These are phyloP conservation scores for Xestia rhomboidea DNA, from an alignment of 2,888 invertebrate species.

Conservation along the genomic window DNA sequence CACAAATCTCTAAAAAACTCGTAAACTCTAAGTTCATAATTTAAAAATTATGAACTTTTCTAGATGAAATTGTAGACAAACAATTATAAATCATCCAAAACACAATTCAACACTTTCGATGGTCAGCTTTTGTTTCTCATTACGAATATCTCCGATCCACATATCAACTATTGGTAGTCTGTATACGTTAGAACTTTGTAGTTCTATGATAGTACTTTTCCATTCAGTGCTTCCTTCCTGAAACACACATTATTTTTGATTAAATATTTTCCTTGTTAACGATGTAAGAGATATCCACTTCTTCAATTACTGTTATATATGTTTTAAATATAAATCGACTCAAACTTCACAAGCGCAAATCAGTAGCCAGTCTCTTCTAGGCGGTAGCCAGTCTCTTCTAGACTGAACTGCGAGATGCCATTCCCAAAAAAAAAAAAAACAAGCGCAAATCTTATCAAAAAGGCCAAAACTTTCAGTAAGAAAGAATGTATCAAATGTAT, in stretches of 20 bases:
- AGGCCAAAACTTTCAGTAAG: too few relatives aligned
- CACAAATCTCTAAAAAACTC: neutral
- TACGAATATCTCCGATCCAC: constrained; percentile 64
- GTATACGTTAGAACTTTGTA: constrained; percentile 51
- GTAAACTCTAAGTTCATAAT: too few relatives aligned
- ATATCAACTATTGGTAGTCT: constrained; percentile 70
- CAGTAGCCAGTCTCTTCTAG: too few relatives aligned
- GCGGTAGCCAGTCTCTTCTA: too few relatives aligned
- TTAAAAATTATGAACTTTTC: too few relatives aligned
- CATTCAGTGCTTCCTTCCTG: constrained; percentile 44
- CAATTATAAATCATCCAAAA: constrained; percentile 56
- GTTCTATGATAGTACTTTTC: constrained; percentile 52
- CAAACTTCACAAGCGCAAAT: too few relatives aligned
- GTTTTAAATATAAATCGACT: too few relatives aligned
- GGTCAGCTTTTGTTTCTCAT: constrained; percentile 54
- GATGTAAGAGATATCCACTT: neutral
- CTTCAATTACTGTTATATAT: neutral
- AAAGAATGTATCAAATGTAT: neutral
- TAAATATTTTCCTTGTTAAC: neutral
- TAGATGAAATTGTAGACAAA: neutral
- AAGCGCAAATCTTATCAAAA: too few relatives aligned
- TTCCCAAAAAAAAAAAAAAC: too few relatives aligned
- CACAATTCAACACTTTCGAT: constrained; percentile 69
- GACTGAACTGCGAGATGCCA: too few relatives aligned
- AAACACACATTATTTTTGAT: constrained; percentile 19